Evolutionary conservation across 1,140 invertebrate genomes (phyloP).

Genomic region (Sycophila sp.): DNA sequence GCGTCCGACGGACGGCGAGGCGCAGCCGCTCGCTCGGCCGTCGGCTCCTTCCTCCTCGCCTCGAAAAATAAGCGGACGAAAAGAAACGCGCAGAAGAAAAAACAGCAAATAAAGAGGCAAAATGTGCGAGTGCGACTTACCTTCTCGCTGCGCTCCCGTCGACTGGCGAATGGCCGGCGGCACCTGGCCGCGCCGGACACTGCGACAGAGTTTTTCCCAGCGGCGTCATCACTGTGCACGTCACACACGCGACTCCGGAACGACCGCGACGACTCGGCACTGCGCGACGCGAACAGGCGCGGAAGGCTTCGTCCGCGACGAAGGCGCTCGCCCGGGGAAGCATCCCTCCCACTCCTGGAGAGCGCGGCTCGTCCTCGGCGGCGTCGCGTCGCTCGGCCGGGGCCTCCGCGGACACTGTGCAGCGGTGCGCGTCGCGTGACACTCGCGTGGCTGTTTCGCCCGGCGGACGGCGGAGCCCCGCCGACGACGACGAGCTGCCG

Average conservation of each 20-base stretch:
- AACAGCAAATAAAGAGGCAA: no score
- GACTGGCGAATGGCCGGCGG: conserved; percentile 9
- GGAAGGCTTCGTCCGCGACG: no score
- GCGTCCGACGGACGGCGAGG: not conserved
- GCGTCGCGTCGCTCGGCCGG: no score
- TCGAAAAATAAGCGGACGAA: no score
- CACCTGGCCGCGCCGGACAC: not conserved
- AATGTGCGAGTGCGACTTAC: no score
- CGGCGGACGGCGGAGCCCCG: not conserved
- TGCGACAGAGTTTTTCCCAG: not conserved
- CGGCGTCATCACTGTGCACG: not conserved
- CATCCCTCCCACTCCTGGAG: not conserved
- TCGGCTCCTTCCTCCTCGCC: not conserved
- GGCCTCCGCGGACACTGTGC: no score
- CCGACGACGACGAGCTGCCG: not conserved
- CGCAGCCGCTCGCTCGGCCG: not conserved
- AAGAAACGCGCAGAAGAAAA: no score
- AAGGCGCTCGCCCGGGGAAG: no score
- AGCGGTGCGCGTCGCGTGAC: no score
- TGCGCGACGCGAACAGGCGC: not conserved
- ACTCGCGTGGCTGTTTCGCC: conserved; percentile 7
- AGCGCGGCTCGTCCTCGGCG: no score
- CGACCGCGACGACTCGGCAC: not conserved
- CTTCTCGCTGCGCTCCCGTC: no score
- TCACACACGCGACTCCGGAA: not conserved